phyloP scores from a whole-genome alignment of 2,888 invertebrate species.

The Caenorhabditis virilis region DNA sequence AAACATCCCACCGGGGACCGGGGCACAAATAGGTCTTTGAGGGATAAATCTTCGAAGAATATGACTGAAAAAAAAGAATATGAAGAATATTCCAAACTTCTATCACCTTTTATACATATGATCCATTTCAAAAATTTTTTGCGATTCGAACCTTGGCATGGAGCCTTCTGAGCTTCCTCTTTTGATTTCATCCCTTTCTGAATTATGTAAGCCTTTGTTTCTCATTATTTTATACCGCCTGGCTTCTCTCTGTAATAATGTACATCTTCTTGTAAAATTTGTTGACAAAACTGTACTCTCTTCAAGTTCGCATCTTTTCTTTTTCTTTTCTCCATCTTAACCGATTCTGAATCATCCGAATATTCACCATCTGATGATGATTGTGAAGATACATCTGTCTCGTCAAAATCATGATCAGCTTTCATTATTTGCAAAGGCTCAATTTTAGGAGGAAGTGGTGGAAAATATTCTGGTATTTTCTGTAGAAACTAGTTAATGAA shows the following conservation, averaged over 20 bases:
- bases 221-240: no score
- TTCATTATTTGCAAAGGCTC: conserved; percentile 19
- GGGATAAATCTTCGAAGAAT: no score
- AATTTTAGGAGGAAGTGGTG: conserved; percentile 28
- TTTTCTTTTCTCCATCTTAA: background rate
- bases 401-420: conserved; percentile 3
- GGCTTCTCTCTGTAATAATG: background rate
- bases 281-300: conserved; percentile 4
- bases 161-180: no score
- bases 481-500: background rate
- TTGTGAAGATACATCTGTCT: conserved; percentile 17
- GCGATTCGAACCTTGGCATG: no score
- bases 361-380: conserved; percentile 32
- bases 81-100: no score
- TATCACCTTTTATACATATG: no score
- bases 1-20: no score
- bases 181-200: no score
- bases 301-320: conserved; percentile 7
- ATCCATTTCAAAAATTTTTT: no score
- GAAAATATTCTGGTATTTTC: conserved; percentile 15
- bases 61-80: no score
- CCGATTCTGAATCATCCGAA: conserved; percentile 26
- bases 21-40: no score
- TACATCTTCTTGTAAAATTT: background rate
- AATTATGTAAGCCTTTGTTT: no score